Conservation (phyloP, 2,797 vertebrate genomes). For the Pipistrellus pygmaeus region DNA sequence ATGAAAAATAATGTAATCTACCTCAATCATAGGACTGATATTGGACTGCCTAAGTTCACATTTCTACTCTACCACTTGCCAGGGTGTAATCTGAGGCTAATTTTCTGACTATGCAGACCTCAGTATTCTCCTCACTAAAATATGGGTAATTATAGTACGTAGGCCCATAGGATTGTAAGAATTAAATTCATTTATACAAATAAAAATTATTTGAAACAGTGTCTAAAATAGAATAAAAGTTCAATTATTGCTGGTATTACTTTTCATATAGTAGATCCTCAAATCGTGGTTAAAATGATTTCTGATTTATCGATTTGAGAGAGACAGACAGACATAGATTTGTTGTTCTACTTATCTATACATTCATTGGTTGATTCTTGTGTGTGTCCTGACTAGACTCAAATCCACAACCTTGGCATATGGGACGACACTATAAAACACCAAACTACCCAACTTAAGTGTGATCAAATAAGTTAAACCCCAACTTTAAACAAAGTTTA, state of each 20-base stretch:
- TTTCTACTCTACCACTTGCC: background rate
- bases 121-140: background rate
- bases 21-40: background rate
- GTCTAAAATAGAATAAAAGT: background rate
- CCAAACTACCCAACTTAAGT: background rate
- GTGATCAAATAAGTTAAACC: background rate
- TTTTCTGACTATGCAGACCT: background rate
- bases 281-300: background rate
- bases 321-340: background rate
- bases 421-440: background rate
- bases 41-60: background rate
- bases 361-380: background rate
- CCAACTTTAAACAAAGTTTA: background rate
- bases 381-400: background rate
- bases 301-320: background rate
- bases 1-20: background rate
- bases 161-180: background rate
- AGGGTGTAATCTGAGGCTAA: background rate
- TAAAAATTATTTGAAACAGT: background rate
- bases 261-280: background rate
- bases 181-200: background rate
- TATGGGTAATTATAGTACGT: background rate
- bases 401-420: background rate
- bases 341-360: background rate
- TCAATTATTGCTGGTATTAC: background rate